These are phyloP conservation scores for Grammomys surdaster DNA, from an alignment of 2,113 vertebrate species.

Conservation along the genomic window DNA sequence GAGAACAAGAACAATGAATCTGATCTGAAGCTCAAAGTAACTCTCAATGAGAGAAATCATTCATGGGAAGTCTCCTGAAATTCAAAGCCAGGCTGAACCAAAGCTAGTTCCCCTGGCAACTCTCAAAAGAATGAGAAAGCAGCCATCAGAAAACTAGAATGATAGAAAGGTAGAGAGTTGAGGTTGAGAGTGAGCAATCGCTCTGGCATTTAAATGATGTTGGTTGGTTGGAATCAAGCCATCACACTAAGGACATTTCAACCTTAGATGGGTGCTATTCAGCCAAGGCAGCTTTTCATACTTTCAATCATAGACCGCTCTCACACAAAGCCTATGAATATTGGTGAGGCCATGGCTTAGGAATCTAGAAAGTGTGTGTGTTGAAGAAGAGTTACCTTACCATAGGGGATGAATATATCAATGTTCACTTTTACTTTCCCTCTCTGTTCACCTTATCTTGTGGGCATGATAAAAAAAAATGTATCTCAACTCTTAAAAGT, in stretches of 20 bases:
- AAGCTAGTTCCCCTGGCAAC: neutral
- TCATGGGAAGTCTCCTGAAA: neutral
- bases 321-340: conserved; percentile 28
- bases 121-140: conserved; percentile 51
- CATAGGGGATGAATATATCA: neutral
- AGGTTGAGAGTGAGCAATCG: neutral
- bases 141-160: conserved; percentile 42
- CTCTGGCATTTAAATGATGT: conserved; percentile 33
- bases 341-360: neutral
- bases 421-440: neutral
- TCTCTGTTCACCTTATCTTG: conserved; percentile 41
- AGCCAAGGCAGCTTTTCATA: neutral
- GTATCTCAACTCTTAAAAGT: conserved; percentile 10
- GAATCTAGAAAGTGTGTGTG: neutral
- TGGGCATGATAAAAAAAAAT: neutral
- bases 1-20: conserved; percentile 64
- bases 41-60: conserved; percentile 68
- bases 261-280: neutral
- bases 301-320: neutral
- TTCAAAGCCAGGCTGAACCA: conserved; percentile 35
- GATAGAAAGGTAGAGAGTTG: neutral
- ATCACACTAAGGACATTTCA: conserved; percentile 43
- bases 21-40: conserved; percentile 68
- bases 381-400: conserved; percentile 39
- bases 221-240: neutral